Evolutionary conservation across 2,888 invertebrate genomes (phyloP), one percentile per base, ranked within the genome.

Genomic region (Ichneumoninae sp.): DNA sequence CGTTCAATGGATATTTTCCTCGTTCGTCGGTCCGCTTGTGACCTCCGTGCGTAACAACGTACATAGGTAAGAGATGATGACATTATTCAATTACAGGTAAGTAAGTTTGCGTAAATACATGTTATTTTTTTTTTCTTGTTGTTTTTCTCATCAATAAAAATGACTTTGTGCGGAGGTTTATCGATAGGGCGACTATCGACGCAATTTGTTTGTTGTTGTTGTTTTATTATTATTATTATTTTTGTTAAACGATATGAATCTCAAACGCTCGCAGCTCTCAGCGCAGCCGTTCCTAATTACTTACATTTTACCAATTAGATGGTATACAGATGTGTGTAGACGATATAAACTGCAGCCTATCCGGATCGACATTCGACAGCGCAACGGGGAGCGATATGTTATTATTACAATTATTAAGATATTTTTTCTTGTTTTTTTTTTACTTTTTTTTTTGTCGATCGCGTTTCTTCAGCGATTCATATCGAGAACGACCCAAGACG

Each of bases 311-410:
- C 75, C 76, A 82, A 82, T 85, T 30, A 80, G 52, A 85, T 82
- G 79, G 69, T 65, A 70, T 70, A 71, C 66, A 73, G 63, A 63
- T 63, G 76, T 74, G 57, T 60, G 71, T 74, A 75, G 66, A 82
- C 75, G 76, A 80, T 85, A 82, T 76, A 8, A 85, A 85, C 78
- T 74, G 85, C 71, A 73, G 80, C 36, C 71, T 82, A 79, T 85
- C 81, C 79, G 74, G 69, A 85, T 83, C 73, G 83, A 83, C 80
- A 73, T 82, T 78, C 74, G 78, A 81, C 85, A 85, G 79, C 82
- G 76, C 77, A 80, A 85, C 83, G 76, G 80, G 82, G 76, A 83
- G 66, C 85, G 85, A 85, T 85, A 85, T 83, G 85, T 85, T 40
- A 71, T 65, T 82, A 63, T 82, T 79, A 82, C 79, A 85, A 77